Conservation (phyloP, 2,888 invertebrate genomes). For the Netelia melanura region DNA sequence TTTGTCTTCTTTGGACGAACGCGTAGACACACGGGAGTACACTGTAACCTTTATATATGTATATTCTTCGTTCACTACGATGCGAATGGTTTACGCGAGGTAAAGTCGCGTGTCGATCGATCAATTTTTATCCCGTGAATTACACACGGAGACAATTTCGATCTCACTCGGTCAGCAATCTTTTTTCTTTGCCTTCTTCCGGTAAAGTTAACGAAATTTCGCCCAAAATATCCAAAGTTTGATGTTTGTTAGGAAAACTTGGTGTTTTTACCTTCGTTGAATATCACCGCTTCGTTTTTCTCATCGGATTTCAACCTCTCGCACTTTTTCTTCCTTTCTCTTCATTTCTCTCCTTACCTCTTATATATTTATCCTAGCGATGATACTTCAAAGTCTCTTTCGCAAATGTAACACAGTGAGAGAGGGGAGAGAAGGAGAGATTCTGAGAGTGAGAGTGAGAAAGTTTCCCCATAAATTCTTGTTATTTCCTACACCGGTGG, state of each 20-base stretch:
- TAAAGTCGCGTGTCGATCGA: conserved; percentile 26
- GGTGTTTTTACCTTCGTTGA: conserved; percentile 9
- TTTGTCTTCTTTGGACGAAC: too few species aligned
- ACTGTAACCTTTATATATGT: too few species aligned
- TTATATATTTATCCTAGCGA: conserved; percentile 49
- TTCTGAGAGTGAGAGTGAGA: too few species aligned
- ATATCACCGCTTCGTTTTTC: conserved; percentile 2
- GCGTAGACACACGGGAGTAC: too few species aligned
- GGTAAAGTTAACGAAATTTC: conserved; percentile 36
- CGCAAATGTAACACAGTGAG: conserved; percentile 17
- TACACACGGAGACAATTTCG: conserved; percentile 40
- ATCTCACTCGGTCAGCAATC: conserved; percentile 43
- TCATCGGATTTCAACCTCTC: neutral
- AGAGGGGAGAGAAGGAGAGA: too few species aligned
- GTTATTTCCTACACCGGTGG: conserved; percentile 39
- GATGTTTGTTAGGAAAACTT: conserved; percentile 52
- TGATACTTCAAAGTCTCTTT: conserved; percentile 26
- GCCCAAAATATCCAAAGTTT: conserved; percentile 44
- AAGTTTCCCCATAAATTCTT: conserved; percentile 60
- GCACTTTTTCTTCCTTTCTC: neutral
- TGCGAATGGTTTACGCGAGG: neutral
- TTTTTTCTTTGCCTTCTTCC: conserved; percentile 14
- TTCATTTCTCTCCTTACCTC: conserved; percentile 11
- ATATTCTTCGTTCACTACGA: neutral
- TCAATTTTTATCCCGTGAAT: conserved; percentile 37